Evolutionary conservation across 2,113 vertebrate species (phyloP).

Genomic region (Datnioides undecimradiatus): DNA sequence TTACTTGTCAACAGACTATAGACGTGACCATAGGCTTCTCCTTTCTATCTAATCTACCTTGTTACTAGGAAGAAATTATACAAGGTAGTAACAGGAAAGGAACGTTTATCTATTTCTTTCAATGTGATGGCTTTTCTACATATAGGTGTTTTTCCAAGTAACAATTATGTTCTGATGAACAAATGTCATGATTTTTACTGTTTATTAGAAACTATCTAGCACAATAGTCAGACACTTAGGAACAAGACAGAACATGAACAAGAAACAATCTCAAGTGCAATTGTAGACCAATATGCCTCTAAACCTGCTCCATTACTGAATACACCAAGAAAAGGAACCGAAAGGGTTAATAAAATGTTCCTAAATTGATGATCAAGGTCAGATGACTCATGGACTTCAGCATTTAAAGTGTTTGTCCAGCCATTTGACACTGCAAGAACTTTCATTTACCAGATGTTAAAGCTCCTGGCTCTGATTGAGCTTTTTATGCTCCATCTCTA

Average conservation of each 20-base stretch:
- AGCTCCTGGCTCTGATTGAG: constrained; percentile 17
- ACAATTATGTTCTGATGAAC: not conserved
- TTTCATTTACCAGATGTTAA: constrained; percentile 59
- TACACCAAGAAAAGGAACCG: not conserved
- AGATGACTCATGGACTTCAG: not conserved
- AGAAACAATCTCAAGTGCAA: constrained; percentile 19
- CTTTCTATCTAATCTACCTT: not conserved
- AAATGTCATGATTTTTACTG: not conserved
- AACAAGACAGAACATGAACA: constrained; percentile 10
- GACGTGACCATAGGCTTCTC: too few relatives aligned
- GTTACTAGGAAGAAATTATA: not conserved
- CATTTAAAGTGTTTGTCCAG: constrained; percentile 7
- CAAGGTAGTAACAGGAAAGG: not conserved
- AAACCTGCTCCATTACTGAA: not conserved
- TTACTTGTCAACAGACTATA: not conserved
- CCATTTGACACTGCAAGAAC: constrained; percentile 22
- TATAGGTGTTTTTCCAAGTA: not conserved
- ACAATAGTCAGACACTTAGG: not conserved
- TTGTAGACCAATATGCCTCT: not conserved
- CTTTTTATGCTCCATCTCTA: constrained; percentile 62
- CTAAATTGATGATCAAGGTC: not conserved
- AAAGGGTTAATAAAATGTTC: not conserved
- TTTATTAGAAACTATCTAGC: not conserved
- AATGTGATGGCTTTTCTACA: not conserved
- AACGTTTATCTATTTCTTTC: not conserved